These are phyloP conservation scores for Acipenser transmontanus DNA, from an alignment of 2,797 vertebrate species.

Conservation along the genomic window DNA sequence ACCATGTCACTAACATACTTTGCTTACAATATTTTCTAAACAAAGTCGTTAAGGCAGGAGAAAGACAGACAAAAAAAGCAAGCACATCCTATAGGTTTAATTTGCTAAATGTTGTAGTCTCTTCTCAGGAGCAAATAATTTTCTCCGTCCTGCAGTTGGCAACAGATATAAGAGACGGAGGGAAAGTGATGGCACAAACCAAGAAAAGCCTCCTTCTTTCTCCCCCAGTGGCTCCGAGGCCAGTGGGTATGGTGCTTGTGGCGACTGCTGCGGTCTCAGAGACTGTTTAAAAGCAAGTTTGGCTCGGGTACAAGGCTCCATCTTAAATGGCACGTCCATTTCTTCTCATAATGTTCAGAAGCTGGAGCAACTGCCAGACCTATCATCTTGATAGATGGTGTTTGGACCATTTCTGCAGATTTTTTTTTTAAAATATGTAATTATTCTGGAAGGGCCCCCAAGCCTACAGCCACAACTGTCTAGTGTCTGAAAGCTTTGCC, in stretches of 20 bases:
- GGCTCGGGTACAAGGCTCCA: constrained; percentile 8
- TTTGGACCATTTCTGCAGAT: constrained; percentile 10
- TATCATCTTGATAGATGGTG: constrained; percentile 16
- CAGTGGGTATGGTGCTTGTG: constrained; percentile 25
- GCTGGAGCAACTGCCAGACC: constrained; percentile 19
- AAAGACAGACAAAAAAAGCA: no score
- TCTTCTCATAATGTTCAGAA: constrained; percentile 9
- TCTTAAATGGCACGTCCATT: constrained; percentile 26
- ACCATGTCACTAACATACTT: no score
- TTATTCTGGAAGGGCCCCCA: constrained; percentile 2
- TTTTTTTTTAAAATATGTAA: constrained; percentile 12
- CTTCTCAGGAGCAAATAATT: no score
- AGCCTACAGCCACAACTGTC: background rate
- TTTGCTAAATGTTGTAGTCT: no score
- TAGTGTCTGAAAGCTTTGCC: background rate
- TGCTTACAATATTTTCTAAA: no score
- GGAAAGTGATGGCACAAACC: background rate
- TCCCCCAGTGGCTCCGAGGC: constrained; percentile 19
- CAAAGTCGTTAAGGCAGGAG: no score
- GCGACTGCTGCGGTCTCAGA: background rate
- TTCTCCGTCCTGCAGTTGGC: constrained; percentile 19
- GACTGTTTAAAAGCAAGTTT: constrained; percentile 3
- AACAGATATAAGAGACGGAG: constrained; percentile 14
- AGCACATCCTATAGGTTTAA: no score
- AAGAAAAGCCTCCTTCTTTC: constrained; percentile 16